phyloP scores from a whole-genome alignment of 2,888 invertebrate genomes.

The Phyllotreta cruciferae region DNA sequence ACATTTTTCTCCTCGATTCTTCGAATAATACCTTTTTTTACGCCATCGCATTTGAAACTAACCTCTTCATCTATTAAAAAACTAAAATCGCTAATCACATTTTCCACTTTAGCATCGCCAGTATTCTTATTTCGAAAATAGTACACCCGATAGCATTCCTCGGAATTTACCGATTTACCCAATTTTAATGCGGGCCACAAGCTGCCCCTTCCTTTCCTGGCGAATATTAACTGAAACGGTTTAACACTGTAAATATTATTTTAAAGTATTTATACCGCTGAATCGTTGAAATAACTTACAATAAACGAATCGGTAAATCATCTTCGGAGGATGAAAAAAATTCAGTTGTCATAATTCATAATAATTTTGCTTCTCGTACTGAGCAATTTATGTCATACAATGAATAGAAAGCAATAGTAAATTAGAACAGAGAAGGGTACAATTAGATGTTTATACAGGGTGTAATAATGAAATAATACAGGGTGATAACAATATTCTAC shows the following conservation, averaged over 20 bases:
- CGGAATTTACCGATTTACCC: conserved; percentile 31
- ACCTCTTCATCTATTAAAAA: conserved; percentile 36
- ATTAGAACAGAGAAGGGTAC: no score
- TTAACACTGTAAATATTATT: conserved; percentile 38
- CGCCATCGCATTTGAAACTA: conserved; percentile 38
- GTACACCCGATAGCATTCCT: conserved; percentile 38
- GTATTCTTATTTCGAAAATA: conserved; percentile 44
- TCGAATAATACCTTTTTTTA: conserved; percentile 39
- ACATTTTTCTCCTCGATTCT: conserved; percentile 23
- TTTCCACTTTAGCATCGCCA: conserved; percentile 31
- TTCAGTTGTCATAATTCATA: no score
- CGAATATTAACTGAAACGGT: conserved; percentile 45
- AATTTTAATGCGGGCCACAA: conserved; percentile 43
- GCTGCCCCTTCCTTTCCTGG: conserved; percentile 39
- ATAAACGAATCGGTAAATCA: background rate
- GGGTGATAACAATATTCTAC: no score
- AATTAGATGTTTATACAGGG: no score
- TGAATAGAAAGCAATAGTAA: no score
- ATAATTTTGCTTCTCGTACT: no score
- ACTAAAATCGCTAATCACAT: conserved; percentile 36
- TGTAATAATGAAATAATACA: no score
- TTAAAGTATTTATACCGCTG: background rate
- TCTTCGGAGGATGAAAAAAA: background rate
- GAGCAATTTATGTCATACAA: no score
- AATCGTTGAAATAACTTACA: background rate